A percentile compares a stretch with the other conserved stretches of the same genome.
phyloP scores from a whole-genome alignment of 1,140 invertebrate species.

The Sweltsa coloradensis region DNA sequence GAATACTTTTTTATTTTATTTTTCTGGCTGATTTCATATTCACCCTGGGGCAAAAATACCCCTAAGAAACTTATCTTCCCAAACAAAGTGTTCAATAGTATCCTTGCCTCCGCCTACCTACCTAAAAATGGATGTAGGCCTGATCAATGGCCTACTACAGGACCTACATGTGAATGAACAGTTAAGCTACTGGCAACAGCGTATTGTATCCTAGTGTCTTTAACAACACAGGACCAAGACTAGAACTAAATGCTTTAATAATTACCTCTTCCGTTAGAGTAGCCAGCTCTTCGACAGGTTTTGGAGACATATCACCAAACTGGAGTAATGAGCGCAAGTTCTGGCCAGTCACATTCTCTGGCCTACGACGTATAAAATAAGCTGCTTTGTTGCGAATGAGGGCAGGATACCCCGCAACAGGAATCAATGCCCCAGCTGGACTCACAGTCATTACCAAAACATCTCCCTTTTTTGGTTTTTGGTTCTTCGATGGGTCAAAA shows the following conservation, averaged over 20 bases:
- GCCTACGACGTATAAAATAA: conserved; percentile 51
- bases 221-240: too few species aligned
- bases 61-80: too few species aligned
- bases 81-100: neutral
- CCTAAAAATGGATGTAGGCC: neutral
- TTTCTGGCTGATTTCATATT: too few species aligned
- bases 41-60: too few species aligned
- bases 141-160: neutral
- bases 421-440: conserved; percentile 30
- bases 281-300: conserved; percentile 64
- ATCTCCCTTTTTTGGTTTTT: conserved; percentile 36
- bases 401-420: conserved; percentile 28
- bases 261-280: conserved; percentile 64
- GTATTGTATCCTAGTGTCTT: too few species aligned
- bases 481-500: too few species aligned
- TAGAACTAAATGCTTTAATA: neutral
- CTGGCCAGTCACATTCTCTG: conserved; percentile 38
- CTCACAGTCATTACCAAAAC: conserved; percentile 41
- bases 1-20: too few species aligned
- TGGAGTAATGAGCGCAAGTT: conserved; percentile 46
- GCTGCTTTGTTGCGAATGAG: conserved; percentile 39
- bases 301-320: conserved; percentile 68
- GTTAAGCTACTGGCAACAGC: neutral
- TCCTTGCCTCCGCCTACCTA: neutral
- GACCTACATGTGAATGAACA: neutral